Evolutionary conservation across 2,888 invertebrate species (phyloP).

Genomic region (Agrotis clavis): DNA sequence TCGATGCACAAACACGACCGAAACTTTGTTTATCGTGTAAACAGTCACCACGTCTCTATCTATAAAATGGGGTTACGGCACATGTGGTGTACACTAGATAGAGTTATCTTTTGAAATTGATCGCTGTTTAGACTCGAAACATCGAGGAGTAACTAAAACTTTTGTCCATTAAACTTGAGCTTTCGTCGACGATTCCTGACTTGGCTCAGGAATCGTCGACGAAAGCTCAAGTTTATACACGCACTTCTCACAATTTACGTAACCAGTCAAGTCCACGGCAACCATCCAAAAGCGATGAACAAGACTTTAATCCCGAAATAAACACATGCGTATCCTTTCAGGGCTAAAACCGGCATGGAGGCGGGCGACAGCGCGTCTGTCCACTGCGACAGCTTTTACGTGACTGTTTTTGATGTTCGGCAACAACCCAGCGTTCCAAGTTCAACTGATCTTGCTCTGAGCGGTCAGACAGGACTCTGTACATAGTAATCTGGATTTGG

Average conservation of each 20-base stretch:
- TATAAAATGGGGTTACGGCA: slow-evolving; percentile 74
- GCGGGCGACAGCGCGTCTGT: slow-evolving; percentile 75
- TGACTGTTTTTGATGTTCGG: slow-evolving; percentile 77
- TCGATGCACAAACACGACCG: slow-evolving; percentile 69
- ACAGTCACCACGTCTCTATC: slow-evolving; percentile 72
- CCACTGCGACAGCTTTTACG: slow-evolving; percentile 73
- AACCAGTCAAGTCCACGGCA: slow-evolving; percentile 74
- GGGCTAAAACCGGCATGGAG: slow-evolving; percentile 71
- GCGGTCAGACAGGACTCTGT: slow-evolving; percentile 61
- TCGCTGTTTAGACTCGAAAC: slow-evolving; percentile 63
- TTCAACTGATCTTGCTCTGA: slow-evolving; percentile 60
- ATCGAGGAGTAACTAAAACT: slow-evolving; percentile 44
- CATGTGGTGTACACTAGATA: slow-evolving; percentile 73
- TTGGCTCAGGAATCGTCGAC: too few relatives aligned
- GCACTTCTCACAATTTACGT: slow-evolving; percentile 77
- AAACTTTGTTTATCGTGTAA: slow-evolving; percentile 75
- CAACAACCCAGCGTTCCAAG: slow-evolving; percentile 60
- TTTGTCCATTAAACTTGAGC: slow-evolving; percentile 57
- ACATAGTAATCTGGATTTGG: slow-evolving; percentile 58
- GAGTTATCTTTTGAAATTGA: slow-evolving; percentile 68
- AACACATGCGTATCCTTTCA: slow-evolving; percentile 79
- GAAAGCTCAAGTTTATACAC: slow-evolving; percentile 49
- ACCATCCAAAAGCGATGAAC: slow-evolving; percentile 80
- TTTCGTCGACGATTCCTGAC: slow-evolving; percentile 45
- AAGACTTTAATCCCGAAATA: slow-evolving; percentile 83